phyloP scores from a whole-genome alignment of 92 coral and sea anemone species.

The Blastomussa wellsi region DNA sequence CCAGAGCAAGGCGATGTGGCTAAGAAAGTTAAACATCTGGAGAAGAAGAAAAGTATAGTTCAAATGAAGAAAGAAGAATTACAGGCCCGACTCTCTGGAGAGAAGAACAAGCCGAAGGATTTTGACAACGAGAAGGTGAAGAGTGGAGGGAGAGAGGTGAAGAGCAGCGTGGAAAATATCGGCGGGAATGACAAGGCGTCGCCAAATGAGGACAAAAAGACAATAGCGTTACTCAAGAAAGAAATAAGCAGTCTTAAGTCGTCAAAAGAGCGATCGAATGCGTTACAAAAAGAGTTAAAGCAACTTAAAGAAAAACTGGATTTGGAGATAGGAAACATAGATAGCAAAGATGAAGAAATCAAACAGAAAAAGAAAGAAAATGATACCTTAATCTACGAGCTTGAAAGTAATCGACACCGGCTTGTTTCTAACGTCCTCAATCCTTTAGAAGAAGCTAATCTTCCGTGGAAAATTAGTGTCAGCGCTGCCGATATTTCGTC shows the following conservation, averaged over 20 bases:
- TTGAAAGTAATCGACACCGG: constrained; percentile 58
- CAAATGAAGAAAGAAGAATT: constrained; percentile 42
- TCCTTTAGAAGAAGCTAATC: constrained; percentile 57
- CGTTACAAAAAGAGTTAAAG: constrained; percentile 33
- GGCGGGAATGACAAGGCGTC: neutral
- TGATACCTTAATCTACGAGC: constrained; percentile 33
- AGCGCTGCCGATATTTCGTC: constrained; percentile 33
- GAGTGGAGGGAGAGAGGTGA: too few species aligned
- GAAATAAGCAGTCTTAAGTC: constrained; percentile 13
- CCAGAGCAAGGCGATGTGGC: constrained; percentile 16
- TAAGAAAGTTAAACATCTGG: neutral
- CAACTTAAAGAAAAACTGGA: constrained; percentile 37
- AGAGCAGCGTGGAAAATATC: constrained; percentile 12
- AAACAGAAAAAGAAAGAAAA: constrained; percentile 36
- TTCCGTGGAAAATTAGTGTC: constrained; percentile 16
- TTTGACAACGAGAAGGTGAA: constrained; percentile 42
- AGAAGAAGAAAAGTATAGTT: constrained; percentile 22
- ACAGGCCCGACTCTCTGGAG: constrained; percentile 35
- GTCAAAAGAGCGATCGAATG: constrained; percentile 23
- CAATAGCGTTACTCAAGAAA: constrained; percentile 16
- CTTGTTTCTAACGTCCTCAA: constrained; percentile 58
- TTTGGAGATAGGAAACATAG: constrained; percentile 8
- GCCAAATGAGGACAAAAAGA: neutral
- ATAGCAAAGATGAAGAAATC: constrained; percentile 28
- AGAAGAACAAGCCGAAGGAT: constrained; percentile 20